Percentiles rank a stretch among this genome's conserved stretches.
Evolutionary conservation across 2,888 invertebrate species (phyloP).

Genomic region (Caenorhabditis japonica): DNA sequence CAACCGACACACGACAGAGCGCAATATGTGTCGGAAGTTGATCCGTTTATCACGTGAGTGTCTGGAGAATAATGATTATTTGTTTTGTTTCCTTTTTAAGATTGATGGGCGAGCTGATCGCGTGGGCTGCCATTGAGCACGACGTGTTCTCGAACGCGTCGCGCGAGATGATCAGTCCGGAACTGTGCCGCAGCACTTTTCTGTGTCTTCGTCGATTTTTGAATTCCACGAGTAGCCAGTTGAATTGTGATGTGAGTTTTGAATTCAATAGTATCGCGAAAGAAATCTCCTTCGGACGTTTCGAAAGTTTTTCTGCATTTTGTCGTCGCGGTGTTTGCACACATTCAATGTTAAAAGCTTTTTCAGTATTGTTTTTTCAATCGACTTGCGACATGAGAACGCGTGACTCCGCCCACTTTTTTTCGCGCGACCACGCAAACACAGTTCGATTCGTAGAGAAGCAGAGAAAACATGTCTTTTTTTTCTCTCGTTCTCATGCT

Average conservation of each 20-base stretch:
- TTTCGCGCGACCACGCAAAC: no score
- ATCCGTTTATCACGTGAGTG: slow-evolving; percentile 61
- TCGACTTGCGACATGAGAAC: no score
- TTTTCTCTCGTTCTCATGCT: no score
- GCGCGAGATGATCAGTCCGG: slow-evolving; percentile 84
- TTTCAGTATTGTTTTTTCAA: no score
- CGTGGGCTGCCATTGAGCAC: slow-evolving; percentile 64
- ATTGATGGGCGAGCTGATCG: slow-evolving; percentile 59
- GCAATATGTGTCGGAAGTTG: slow-evolving; percentile 37
- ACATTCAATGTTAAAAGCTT: no score
- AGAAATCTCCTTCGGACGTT: no score
- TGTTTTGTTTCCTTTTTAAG: slow-evolving; percentile 36
- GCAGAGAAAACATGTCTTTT: no score
- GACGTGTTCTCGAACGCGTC: slow-evolving; percentile 81
- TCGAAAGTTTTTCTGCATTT: no score
- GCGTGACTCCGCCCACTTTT: no score
- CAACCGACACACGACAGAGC: slow-evolving; percentile 52
- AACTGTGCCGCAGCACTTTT: slow-evolving; percentile 54
- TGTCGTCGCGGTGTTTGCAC: no score
- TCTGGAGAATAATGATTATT: background rate
- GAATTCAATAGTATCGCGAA: background rate
- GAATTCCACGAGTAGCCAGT: slow-evolving; percentile 51
- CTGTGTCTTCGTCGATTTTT: slow-evolving; percentile 54
- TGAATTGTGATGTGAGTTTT: slow-evolving; percentile 49
- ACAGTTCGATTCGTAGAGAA: no score